Percentiles rank a stretch among this genome's conserved stretches.
These are phyloP conservation scores for Petroica traversi DNA, from an alignment of 2,113 vertebrate genomes.

Conservation along the genomic window DNA sequence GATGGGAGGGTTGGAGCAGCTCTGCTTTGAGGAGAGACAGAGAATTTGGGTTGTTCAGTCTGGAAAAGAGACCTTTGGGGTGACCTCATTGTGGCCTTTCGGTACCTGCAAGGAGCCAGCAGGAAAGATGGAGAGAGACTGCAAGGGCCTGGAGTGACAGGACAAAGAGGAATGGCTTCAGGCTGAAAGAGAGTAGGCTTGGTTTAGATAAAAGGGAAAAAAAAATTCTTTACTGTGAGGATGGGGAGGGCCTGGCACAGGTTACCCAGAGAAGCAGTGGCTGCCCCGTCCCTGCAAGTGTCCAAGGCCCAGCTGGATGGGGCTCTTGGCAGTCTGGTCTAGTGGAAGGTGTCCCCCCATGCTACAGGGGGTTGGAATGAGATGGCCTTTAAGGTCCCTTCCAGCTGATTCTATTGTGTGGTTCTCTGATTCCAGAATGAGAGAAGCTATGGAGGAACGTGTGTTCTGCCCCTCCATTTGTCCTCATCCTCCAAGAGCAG, in stretches of 20 bases:
- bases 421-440: background rate
- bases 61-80: background rate
- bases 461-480: background rate
- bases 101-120: background rate
- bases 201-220: background rate
- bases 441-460: accelerated
- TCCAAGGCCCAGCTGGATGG: no score
- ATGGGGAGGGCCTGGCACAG: background rate
- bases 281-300: background rate
- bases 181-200: background rate
- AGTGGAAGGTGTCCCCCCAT: no score
- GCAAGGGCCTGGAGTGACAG: background rate
- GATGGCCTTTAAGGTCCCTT: background rate
- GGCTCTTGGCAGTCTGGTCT: background rate
- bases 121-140: background rate
- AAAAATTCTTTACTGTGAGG: accelerated
- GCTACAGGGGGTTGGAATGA: background rate
- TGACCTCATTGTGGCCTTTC: background rate
- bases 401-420: background rate
- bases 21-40: background rate
- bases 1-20: background rate
- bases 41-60: background rate
- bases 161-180: background rate
- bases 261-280: background rate
- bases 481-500: background rate